These are phyloP conservation scores for Spodoptera littoralis DNA, from an alignment of 2,888 invertebrate genomes.

Conservation along the genomic window DNA sequence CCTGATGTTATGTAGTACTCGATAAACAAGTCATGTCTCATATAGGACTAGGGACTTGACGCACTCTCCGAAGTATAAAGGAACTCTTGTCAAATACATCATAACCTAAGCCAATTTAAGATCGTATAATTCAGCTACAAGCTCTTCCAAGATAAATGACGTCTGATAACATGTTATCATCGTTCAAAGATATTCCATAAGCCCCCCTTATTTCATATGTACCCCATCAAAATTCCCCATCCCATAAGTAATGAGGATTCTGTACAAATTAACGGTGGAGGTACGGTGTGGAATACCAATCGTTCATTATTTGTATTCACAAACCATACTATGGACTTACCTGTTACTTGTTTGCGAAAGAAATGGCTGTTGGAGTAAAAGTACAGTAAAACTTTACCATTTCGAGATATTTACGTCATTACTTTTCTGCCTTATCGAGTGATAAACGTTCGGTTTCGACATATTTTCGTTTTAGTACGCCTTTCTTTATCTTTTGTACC, in stretches of 20 bases:
- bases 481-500: too few species aligned
- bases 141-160: too few species aligned
- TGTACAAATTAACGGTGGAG: conserved; percentile 43
- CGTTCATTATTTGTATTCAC: conserved; percentile 39
- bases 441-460: conserved; percentile 19
- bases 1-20: too few species aligned
- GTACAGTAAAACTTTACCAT: conserved; percentile 41
- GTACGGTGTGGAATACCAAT: conserved; percentile 25
- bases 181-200: neutral
- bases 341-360: conserved; percentile 54
- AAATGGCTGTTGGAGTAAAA: conserved; percentile 14
- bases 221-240: conserved; percentile 9
- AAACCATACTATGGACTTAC: conserved; percentile 39
- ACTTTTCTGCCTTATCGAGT: conserved; percentile 7
- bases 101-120: too few species aligned
- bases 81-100: too few species aligned
- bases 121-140: too few species aligned
- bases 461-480: conserved; percentile 11
- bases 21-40: too few species aligned
- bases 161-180: too few species aligned
- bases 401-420: conserved; percentile 40
- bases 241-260: conserved; percentile 30
- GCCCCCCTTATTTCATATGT: neutral
- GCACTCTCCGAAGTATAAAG: too few species aligned
- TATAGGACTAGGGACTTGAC: too few species aligned